Evolutionary conservation across 2,113 vertebrate species (phyloP), one percentile per base, ranked within the genome.

Genomic region (Poicephalus meyeri): DNA sequence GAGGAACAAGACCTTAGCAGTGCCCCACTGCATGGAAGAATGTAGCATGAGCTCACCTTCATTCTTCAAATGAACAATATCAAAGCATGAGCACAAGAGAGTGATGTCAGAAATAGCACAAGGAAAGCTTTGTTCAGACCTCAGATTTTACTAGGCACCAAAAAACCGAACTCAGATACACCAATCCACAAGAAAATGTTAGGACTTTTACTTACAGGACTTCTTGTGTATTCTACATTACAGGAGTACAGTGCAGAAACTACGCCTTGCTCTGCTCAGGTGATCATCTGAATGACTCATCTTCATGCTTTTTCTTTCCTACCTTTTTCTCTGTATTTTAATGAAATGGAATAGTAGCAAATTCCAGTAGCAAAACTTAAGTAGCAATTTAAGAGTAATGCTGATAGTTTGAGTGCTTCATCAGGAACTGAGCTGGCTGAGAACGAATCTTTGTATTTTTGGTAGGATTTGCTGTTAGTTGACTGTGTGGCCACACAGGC

Each of bases 1-100:
- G 63, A 94, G 33, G 71, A 91, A 28, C 49, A 63, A 83, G 76
- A 83, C n/a, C 50, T 86, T 47, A 90, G 64, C 58, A 69, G 74
- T 73, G 31, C 41, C 31, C 15, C 11, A 29, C n/a, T 61, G 28
- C 1, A 2, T 3, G 1, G 64, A 90, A 82, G 82, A 76, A 72
- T n/a, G 72, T 39, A 64, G 85, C 35, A 52, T 88, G 74, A 91
- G 44, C 44, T 95, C 88, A 92, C 49, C 81, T 91, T 86, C 80
- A 56, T 47, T 58, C 55, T 58, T 58, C 55, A n/a, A n/a, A 58
- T n/a, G 55, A n/a, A 14, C 31, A 69, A 20, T 33, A 70, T 53
- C 71, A 70, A 83, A 93, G 74, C 77, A 69, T 19, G 58, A 91
- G 82, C 37, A 31, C n/a, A 56, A 39, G 49, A 86, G 68, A 52